Evolutionary conservation across 2,888 invertebrate genomes (phyloP), one percentile per base, ranked within the genome.

Genomic region (Caenorhabditis plicata): DNA sequence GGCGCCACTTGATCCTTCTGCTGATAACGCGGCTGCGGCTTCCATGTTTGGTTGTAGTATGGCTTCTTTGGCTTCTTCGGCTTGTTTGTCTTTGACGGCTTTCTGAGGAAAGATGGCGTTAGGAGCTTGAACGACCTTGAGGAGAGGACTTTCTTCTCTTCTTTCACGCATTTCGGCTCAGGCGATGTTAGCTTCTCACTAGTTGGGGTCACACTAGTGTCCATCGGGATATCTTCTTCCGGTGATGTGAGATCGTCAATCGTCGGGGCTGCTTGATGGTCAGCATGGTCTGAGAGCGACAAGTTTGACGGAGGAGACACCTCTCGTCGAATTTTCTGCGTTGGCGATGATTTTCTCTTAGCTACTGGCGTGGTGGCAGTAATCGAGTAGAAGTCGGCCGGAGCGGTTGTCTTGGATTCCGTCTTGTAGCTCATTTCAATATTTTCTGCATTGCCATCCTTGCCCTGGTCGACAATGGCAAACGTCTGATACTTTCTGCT

Each of bases 161-260:
- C 26, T 41, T 27, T 27, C 22, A 29, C 31, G 49, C 26, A 23
- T 49, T 49, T 3, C 33, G 40, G 17, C 40, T 39, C 7, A 33
- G 41, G 9, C n/a, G n/a, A n/a, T n/a, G n/a, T n/a, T n/a, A 61
- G 49, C 7, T 56, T 54, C 36, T 63, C 62, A 8, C 51, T 58
- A 3, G 60, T 46, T 9, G 67, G 62, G 19, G 71, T 68, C 46
- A 49, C 40, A 26, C 64, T 60, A 11, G 68, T 69, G 50, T 71
- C 69, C 68, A 71, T 69, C 19, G 71, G 71, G 48, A 71, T 69
- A 19, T 71, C 71, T 42, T 71, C 71, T 52, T 68, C 68, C n/a
- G 64, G 60, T 23, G 65, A 65, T 20, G 68, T 68, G 50, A 68
- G 31, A 33, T 68, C 68, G 8, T 60, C 68, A 7, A 50, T 51